Conservation (phyloP, 2,113 vertebrate species). For the Tachysurus vachellii region DNA sequence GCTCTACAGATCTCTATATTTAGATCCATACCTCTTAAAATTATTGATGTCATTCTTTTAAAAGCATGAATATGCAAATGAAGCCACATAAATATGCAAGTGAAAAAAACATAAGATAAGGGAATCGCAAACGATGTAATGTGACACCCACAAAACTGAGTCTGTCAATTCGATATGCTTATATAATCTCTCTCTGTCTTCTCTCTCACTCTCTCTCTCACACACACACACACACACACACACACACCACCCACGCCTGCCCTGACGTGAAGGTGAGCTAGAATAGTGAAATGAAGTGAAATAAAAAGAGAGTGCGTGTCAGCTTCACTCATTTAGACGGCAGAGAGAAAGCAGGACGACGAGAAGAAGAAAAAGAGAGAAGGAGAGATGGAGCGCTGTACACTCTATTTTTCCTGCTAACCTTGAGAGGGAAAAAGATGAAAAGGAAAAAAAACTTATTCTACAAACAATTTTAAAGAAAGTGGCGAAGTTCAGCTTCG, state of each 20-base stretch:
- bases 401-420: background rate
- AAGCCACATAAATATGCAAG: constrained; percentile 9
- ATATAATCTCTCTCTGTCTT: background rate
- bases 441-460: background rate
- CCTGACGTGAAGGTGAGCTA: background rate
- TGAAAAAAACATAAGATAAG: background rate
- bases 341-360: background rate
- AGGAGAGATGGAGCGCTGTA: background rate
- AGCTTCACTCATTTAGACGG: background rate
- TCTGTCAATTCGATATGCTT: background rate
- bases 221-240: background rate
- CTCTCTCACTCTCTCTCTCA: background rate
- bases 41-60: background rate
- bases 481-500: background rate
- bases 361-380: background rate
- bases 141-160: background rate
- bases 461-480: background rate
- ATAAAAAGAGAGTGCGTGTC: background rate
- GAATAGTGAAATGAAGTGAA: background rate
- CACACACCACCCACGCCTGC: constrained; percentile 10
- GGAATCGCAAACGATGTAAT: background rate
- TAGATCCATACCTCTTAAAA: background rate
- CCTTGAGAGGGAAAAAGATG: background rate
- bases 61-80: background rate
- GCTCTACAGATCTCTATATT: background rate